Base-by-base conservation (phyloP, 2,888 invertebrate species). In the Periphyllus acericola region DNA sequence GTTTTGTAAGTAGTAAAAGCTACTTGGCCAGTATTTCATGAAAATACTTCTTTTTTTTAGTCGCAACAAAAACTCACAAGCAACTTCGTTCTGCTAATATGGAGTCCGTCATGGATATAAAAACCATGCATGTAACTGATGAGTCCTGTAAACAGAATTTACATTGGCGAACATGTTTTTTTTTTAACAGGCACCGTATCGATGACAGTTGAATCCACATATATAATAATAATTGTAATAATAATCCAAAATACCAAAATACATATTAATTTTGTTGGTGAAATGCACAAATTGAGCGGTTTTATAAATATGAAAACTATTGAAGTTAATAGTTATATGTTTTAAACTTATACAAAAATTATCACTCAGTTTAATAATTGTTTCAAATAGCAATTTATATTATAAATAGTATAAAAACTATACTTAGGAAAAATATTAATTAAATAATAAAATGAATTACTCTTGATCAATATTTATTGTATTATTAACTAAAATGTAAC, bases 61-160 rank as follows among this genome's bases (percentile, higher is more conserved):
- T 87, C 72, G 87, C 87, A 87, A 87, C 87, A 87, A 87, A 72
- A 87, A 87, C 87, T 87, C 87, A 87, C 87, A 87, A 87, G 87
- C 87, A 87, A 87, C 80, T 87, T 87, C 80, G 87, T 81, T 87
- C 87, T 87, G 87, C 80, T 87, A 87, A 87, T 87, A 87, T 87
- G 87, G 87, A 81, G 87, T 87, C 87, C 87, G 87, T 80, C 87
- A 87, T 87, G 87, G 87, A 87, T 87, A 87, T 80, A 87, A 87
- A 80, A 87, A 87, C 87, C 87, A 87, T 87, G 87, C 80, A 87
- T 87, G 87, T 87, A 87, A 87, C 74, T 87, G 87, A 87, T 87
- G 87, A 81, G 80, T 87, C 87, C 87, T 87, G 87, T 87, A 87
- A 87, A 87, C 86, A 86, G 80, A 86, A 86, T 86, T 80, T 86